These are phyloP conservation scores for Morelia viridis DNA, from an alignment of 2,797 vertebrate genomes.

Conservation along the genomic window DNA sequence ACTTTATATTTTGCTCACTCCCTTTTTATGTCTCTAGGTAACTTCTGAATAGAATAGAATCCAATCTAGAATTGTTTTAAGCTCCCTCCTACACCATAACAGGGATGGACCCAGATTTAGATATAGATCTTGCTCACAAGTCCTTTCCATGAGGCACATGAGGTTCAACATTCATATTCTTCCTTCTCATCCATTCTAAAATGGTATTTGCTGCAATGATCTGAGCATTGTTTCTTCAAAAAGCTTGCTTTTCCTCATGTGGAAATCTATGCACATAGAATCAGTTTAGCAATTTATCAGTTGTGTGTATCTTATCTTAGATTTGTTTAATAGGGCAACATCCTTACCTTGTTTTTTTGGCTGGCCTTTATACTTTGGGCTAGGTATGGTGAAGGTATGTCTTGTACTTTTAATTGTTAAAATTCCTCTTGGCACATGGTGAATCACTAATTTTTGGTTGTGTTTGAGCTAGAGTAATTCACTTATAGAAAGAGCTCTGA, in stretches of 20 bases:
- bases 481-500: not conserved
- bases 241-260: not conserved
- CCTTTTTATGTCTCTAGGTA: not conserved
- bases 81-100: not conserved
- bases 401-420: not conserved
- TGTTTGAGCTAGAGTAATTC: not conserved
- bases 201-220: not conserved
- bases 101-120: not conserved
- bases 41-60: not conserved
- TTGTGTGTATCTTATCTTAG: not conserved
- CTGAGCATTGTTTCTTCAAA: not conserved
- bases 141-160: not conserved
- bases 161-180: not conserved
- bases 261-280: not conserved
- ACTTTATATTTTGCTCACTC: not conserved
- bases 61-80: not conserved
- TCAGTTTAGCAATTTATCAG: not conserved
- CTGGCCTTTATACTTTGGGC: not conserved
- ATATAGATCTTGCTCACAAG: no score
- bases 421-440: not conserved
- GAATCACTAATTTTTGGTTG: not conserved
- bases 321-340: not conserved
- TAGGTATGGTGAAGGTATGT: not conserved
- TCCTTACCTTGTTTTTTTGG: not conserved
- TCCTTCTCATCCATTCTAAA: not conserved